These are phyloP conservation scores for Alces alces DNA, from an alignment of 2,113 vertebrate species.

Conservation along the genomic window DNA sequence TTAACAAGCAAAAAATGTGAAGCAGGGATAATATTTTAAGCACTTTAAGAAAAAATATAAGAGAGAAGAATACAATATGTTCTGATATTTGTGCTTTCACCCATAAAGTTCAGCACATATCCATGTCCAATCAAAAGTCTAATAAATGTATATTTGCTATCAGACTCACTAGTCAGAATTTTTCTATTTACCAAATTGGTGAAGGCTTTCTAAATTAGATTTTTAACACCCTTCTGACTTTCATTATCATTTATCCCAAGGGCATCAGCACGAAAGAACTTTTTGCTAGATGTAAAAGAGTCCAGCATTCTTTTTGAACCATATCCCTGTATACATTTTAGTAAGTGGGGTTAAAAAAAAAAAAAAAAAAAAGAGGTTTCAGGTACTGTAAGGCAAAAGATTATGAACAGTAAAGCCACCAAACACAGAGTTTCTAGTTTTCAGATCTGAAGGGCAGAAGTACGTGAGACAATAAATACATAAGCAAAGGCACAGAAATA, in stretches of 20 bases:
- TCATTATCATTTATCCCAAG: conserved; percentile 57
- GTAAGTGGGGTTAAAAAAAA: not conserved
- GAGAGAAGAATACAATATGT: conserved; percentile 57
- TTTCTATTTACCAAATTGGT: conserved; percentile 68
- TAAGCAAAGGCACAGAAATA: not conserved
- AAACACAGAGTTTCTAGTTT: not conserved
- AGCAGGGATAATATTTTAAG: conserved; percentile 65
- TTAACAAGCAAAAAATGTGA: conserved; percentile 52
- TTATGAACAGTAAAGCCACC: not conserved
- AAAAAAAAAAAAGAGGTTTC: not conserved
- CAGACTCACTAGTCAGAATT: conserved; percentile 62
- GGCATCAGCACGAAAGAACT: conserved; percentile 32
- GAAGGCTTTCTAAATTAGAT: conserved; percentile 71
- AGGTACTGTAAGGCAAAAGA: not conserved
- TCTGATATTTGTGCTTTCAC: conserved; percentile 68
- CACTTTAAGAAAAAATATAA: conserved; percentile 42
- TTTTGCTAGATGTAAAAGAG: conserved; percentile 45
- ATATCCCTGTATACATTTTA: not conserved
- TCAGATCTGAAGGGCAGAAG: not conserved
- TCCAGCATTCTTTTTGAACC: conserved; percentile 22
- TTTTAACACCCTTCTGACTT: conserved; percentile 64
- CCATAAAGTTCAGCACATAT: conserved; percentile 70
- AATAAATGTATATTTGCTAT: conserved; percentile 71
- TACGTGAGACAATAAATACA: not conserved
- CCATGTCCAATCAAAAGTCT: conserved; percentile 70